Percentiles rank a stretch among this genome's conserved stretches.
phyloP scores from a whole-genome alignment of 1,140 invertebrate species.

The Metopolophium dirhodum region DNA sequence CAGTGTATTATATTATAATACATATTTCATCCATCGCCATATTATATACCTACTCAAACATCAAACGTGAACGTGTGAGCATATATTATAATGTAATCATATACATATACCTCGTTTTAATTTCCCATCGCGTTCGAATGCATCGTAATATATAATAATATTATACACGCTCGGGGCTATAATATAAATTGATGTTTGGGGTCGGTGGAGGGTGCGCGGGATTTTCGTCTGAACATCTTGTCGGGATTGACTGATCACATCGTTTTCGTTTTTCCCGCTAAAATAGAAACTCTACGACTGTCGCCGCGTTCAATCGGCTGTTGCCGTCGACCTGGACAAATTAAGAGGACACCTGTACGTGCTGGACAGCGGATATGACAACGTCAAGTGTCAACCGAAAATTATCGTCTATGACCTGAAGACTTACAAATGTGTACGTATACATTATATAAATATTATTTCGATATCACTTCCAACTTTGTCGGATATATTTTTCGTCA shows the following conservation, averaged over 20 bases:
- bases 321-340: conserved; percentile 34
- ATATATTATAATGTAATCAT: not conserved
- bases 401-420: conserved; percentile 77
- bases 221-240: not conserved
- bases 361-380: conserved; percentile 73
- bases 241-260: not conserved
- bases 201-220: not conserved
- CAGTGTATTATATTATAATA: too few species aligned
- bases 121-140: not conserved
- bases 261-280: not conserved
- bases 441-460: not conserved
- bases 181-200: not conserved
- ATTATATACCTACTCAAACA: not conserved
- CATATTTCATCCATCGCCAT: not conserved
- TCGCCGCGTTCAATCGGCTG: conserved; percentile 46
- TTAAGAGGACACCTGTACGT: conserved; percentile 70
- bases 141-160: not conserved
- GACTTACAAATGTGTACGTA: conserved; percentile 66
- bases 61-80: not conserved
- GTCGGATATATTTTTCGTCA: not conserved
- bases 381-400: conserved; percentile 75
- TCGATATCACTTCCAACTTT: not conserved
- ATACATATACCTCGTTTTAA: not conserved
- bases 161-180: not conserved
- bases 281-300: conserved; percentile 68